Base-by-base conservation (phyloP, 37 sponge, comb jelly and placozoan genomes). In the Halisarca cf. caerulea region DNA sequence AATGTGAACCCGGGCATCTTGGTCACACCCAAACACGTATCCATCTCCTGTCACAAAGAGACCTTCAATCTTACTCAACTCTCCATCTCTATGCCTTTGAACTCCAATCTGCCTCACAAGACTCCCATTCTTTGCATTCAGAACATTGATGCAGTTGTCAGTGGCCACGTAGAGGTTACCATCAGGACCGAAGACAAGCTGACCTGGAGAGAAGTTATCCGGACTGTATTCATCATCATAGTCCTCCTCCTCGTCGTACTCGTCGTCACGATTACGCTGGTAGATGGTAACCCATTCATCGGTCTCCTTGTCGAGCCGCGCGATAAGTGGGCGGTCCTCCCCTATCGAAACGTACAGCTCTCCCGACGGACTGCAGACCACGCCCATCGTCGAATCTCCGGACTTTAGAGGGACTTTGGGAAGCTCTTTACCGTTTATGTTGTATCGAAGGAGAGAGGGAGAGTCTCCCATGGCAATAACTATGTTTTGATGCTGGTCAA, bases 1-100 rank as follows among this genome's bases (percentile, higher is more conserved):
- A 1, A 41, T 40, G 42, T 2, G 45, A 25, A 74, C 77, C 24
- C 1, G 21, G 41, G 38, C 2, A 6, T 74, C 45, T 1, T 39
- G 44, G 44, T 74, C 77, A 21, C 45, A n/a, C 2, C 2, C 77
- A 74, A 74, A 74, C 9, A 74, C 42, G 11, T 74, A 74, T 20
- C 77, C 77, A 41, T 74, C 77, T 1, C 77, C 77, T 2, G 77
- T 74, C 2, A 39, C 77, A 41, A 33, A 74, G 45, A 74, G n/a
- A 2, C 77, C 77, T 41, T 74, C 77, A 15, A 74, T 40, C 77
- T 74, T 39, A 3, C 24, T 36, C 43, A 74, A 25, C 23, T 74
- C 45, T 9, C 45, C 77, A 20, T 74, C 77, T 3, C 20, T 74
- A 6, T 74, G 25, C 3, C 23, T 41, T 17, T 74, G 44, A 20